A percentile compares a stretch with the other conserved stretches of the same genome.
phyloP scores from a whole-genome alignment of 2,113 vertebrate species.

The human region DNA sequence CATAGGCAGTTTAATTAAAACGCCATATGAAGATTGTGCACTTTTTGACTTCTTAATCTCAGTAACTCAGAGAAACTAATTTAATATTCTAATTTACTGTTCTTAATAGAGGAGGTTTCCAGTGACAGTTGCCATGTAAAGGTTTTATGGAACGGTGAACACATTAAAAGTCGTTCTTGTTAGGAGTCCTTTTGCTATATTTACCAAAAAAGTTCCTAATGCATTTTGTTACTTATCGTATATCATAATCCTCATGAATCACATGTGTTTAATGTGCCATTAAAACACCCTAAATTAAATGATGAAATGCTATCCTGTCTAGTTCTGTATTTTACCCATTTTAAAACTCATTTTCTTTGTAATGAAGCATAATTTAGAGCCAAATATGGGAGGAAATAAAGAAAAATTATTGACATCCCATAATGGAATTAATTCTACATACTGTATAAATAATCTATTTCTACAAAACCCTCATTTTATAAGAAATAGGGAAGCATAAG shows the following conservation, averaged over 20 bases:
- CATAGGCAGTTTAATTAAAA: constrained; percentile 29
- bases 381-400: constrained; percentile 41
- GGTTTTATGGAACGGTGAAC: not conserved
- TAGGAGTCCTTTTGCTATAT: constrained; percentile 26
- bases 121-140: not conserved
- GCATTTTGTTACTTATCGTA: not conserved
- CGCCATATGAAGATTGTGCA: not conserved
- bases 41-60: constrained; percentile 25
- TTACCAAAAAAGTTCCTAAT: constrained; percentile 15
- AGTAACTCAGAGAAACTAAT: constrained; percentile 39
- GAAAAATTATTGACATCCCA: constrained; percentile 21
- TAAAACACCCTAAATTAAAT: constrained; percentile 47
- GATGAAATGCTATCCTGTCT: not conserved
- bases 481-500: not conserved
- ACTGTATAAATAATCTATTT: not conserved
- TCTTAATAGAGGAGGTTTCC: not conserved
- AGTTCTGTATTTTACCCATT: constrained; percentile 24
- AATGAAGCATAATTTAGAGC: constrained; percentile 42
- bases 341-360: constrained; percentile 55
- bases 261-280: not conserved
- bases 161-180: constrained; percentile 28
- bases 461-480: not conserved
- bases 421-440: not conserved
- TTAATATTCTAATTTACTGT: constrained; percentile 44
- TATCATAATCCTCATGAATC: constrained; percentile 24